Evolutionary conservation across 2,888 invertebrate species (phyloP), one percentile per base, ranked within the genome.

Genomic region (Lithophane semibrunnea): DNA sequence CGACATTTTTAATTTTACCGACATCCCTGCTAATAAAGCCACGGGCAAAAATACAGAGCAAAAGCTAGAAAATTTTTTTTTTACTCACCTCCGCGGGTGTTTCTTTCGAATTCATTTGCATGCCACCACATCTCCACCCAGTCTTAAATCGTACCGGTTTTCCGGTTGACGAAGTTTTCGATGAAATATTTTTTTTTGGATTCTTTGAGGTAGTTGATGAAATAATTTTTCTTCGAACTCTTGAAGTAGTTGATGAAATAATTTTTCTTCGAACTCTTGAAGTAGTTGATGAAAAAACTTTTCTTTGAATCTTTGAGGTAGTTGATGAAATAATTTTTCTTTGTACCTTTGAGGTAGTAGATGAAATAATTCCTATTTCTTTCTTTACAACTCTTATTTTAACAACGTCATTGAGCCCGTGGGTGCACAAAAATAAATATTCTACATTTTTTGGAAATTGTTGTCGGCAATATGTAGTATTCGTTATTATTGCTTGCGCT

Each of bases 401-500:
- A 16, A n/a, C 13, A 18, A 5, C 54, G 2, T 29, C 37, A 76
- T 72, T 73, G 16, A 56, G 52, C 1, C 74, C 77, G 16, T 79
- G 70, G 3, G 83, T 75, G 60, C 81, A 87, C 58, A 82, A 52
- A 64, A 74, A 74, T 37, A 69, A 61, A 65, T 49, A 68, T 18
- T 80, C 70, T 8, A 66, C 1, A 24, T 24, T 13, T 18, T 58
- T 49, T 42, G 47, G 13, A 18, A 82, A 75, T 54, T 79, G 71
- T 10, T 56, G 42, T 10, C 61, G 60, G 54, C 85, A 81, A 42
- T 77, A 77, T 9, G 78, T n/a, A 18, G 18, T 68, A 13, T 80
- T 77, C 3, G 78, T 73, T 67, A 85, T 58, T 13, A 86, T 29
- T 61, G 77, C 76, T 24, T 66, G 56, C 12, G 79, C 80, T 79